Percentiles rank a stretch among this genome's conserved stretches.
These are phyloP conservation scores for Forbesichthys agassizii DNA, from an alignment of 2,113 vertebrate species.

Conservation along the genomic window DNA sequence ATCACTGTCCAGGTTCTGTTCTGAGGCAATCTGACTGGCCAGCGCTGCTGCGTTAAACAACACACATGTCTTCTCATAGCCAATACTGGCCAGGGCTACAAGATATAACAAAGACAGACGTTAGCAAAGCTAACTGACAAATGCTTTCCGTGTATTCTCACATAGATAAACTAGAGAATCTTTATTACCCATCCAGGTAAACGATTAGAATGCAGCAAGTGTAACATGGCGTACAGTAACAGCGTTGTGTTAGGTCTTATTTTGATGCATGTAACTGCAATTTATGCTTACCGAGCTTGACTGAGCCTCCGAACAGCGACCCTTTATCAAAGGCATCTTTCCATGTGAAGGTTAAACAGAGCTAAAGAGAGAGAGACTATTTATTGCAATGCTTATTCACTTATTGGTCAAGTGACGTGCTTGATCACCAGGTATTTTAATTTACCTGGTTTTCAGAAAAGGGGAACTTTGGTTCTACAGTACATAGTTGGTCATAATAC, in stretches of 20 bases:
- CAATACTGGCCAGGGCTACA: slow-evolving; percentile 91
- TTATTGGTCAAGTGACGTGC: neutral
- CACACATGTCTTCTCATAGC: slow-evolving; percentile 97
- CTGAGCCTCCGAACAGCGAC: slow-evolving; percentile 94
- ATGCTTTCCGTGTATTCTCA: no score
- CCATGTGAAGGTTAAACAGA: slow-evolving; percentile 98
- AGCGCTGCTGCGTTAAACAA: slow-evolving; percentile 94
- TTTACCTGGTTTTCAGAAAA: slow-evolving; percentile 95
- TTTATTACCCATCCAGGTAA: no score
- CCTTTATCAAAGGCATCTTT: slow-evolving; percentile 99
- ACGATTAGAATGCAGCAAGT: neutral
- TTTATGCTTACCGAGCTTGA: slow-evolving; percentile 85
- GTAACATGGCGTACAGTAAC: no score
- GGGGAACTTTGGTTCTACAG: slow-evolving; percentile 96
- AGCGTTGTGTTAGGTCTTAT: no score
- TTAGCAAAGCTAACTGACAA: neutral
- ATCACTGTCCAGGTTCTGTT: slow-evolving; percentile 96
- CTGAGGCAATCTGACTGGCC: slow-evolving; percentile 96
- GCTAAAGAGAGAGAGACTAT: slow-evolving; percentile 72
- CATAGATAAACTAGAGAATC: no score
- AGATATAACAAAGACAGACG: slow-evolving; percentile 4
- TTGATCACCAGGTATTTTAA: neutral
- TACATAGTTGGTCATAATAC: slow-evolving; percentile 96
- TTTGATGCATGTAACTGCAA: no score
- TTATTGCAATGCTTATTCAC: slow-evolving; percentile 17